A percentile compares a stretch with the other conserved stretches of the same genome.
phyloP scores from a whole-genome alignment of 2,113 vertebrate genomes.

The Sakesphorus luctuosus region DNA sequence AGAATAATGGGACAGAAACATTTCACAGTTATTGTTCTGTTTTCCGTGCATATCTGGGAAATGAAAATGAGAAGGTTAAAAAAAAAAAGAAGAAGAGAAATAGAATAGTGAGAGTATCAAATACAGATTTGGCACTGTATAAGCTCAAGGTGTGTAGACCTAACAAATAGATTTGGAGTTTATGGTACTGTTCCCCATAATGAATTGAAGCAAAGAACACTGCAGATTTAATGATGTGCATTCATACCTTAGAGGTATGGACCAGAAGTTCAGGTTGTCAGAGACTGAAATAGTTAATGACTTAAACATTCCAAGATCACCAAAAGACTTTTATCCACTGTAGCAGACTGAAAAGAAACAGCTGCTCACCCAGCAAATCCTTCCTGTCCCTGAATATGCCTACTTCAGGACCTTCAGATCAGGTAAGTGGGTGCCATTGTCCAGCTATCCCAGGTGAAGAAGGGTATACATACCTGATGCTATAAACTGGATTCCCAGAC shows the following conservation, averaged over 20 bases:
- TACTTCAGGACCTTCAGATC: too few relatives aligned
- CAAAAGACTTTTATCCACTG: too few relatives aligned
- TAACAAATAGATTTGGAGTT: background rate
- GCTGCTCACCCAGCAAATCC: too few relatives aligned
- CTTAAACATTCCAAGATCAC: too few relatives aligned
- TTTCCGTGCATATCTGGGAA: background rate
- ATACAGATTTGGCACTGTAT: background rate
- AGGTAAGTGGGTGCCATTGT: too few relatives aligned
- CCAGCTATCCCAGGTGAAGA: too few relatives aligned
- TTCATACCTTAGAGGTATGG: background rate
- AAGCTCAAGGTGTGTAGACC: accelerated
- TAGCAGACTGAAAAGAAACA: too few relatives aligned
- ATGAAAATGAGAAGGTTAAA: background rate
- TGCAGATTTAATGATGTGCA: background rate
- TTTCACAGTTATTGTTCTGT: background rate
- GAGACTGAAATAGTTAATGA: too few relatives aligned
- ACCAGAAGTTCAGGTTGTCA: background rate
- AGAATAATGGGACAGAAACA: background rate
- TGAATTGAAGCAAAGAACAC: background rate
- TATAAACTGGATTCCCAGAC: too few relatives aligned
- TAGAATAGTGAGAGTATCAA: background rate
- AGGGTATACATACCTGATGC: too few relatives aligned
- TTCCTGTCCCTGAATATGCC: too few relatives aligned
- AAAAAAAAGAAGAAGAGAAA: background rate
- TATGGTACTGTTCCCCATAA: background rate